phyloP scores from a whole-genome alignment of 1,140 invertebrate genomes.

The Atta texana region DNA sequence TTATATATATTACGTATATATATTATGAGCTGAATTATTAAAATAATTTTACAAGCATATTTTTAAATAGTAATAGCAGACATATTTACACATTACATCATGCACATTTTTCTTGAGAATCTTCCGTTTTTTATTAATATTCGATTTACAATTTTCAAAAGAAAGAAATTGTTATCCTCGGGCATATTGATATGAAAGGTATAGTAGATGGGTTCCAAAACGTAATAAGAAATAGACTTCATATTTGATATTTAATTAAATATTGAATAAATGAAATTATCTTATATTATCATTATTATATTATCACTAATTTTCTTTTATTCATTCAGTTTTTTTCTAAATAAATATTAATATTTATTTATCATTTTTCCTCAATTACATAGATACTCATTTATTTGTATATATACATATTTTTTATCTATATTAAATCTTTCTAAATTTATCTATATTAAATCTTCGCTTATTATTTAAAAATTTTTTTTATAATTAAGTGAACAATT shows the following conservation, averaged over 20 bases:
- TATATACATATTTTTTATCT: not conserved
- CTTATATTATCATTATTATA: not conserved
- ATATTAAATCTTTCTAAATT: too few species aligned
- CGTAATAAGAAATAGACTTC: not conserved
- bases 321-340: not conserved
- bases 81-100: not conserved
- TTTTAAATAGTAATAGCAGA: slow-evolving; percentile 27
- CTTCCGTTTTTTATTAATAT: slow-evolving; percentile 18
- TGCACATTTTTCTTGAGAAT: not conserved
- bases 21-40: not conserved
- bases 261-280: slow-evolving; percentile 8
- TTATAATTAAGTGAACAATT: not conserved
- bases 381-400: not conserved
- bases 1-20: too few species aligned
- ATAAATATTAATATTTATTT: not conserved
- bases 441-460: too few species aligned
- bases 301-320: not conserved
- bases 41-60: not conserved
- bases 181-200: not conserved
- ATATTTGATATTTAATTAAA: not conserved
- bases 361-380: too few species aligned
- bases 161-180: not conserved
- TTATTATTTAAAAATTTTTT: not conserved
- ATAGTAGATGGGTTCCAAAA: not conserved
- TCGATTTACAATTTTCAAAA: not conserved